Conservation (phyloP, 1,140 invertebrate species). For the Delia radicum region DNA sequence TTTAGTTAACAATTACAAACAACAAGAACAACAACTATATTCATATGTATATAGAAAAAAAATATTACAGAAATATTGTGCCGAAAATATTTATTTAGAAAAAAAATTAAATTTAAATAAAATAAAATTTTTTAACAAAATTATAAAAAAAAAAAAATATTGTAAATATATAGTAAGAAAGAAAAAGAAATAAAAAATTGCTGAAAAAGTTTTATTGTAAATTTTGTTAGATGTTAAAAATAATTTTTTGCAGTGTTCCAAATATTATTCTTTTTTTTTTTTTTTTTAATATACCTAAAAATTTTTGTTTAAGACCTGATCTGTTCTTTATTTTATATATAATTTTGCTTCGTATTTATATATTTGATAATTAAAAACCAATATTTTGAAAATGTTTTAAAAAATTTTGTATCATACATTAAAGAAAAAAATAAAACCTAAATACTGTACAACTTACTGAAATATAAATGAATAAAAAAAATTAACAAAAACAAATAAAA, state of each 20-base stretch:
- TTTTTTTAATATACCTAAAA: background rate
- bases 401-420: background rate
- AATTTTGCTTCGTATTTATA: background rate
- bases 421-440: conserved; percentile 23
- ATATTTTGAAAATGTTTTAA: conserved; percentile 1
- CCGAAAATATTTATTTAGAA: conserved; percentile 1
- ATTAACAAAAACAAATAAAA: background rate
- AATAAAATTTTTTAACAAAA: background rate
- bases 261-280: background rate
- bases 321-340: background rate
- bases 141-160: background rate
- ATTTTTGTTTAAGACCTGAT: background rate
- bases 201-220: conserved; percentile 4
- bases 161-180: background rate
- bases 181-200: background rate
- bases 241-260: background rate
- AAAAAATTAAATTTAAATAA: background rate
- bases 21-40: conserved; percentile 22
- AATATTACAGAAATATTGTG: conserved; percentile 2
- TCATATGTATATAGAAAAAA: conserved; percentile 15
- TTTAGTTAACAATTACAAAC: conserved; percentile 18
- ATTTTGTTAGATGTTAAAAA: background rate
- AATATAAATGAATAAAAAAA: background rate
- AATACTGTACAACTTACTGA: background rate
- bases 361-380: background rate